Conservation (phyloP, 2,113 vertebrate species). For the Mungos mungo region DNA sequence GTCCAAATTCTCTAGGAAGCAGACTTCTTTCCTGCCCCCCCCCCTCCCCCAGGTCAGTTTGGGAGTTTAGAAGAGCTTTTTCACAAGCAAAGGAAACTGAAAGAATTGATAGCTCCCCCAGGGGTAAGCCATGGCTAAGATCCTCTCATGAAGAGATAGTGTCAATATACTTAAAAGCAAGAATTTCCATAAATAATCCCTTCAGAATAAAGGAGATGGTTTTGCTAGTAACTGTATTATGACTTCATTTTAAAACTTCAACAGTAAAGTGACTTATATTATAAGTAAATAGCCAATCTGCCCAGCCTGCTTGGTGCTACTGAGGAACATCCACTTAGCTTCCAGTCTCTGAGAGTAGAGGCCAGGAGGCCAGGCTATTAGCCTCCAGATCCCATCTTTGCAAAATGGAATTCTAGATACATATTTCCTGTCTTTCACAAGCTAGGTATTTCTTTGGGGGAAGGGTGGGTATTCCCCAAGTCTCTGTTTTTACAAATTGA, state of each 20-base stretch:
- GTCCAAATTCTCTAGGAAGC: neutral
- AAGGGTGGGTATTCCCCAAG: neutral
- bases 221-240: neutral
- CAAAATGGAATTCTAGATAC: neutral
- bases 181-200: neutral
- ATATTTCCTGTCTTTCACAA: neutral
- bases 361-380: neutral
- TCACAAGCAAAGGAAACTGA: constrained; percentile 1
- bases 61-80: neutral
- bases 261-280: neutral
- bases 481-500: neutral
- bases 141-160: neutral
- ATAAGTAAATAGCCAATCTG: neutral
- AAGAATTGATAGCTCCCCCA: neutral
- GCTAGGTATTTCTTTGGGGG: neutral
- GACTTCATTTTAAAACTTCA: neutral
- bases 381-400: neutral
- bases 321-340: neutral
- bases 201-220: neutral
- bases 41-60: neutral
- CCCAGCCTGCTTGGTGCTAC: neutral
- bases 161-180: neutral
- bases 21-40: neutral
- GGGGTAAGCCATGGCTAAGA: neutral
- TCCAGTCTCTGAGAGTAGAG: neutral